phyloP scores from a whole-genome alignment of 2,113 vertebrate species.

The Cynocephalus volans region DNA sequence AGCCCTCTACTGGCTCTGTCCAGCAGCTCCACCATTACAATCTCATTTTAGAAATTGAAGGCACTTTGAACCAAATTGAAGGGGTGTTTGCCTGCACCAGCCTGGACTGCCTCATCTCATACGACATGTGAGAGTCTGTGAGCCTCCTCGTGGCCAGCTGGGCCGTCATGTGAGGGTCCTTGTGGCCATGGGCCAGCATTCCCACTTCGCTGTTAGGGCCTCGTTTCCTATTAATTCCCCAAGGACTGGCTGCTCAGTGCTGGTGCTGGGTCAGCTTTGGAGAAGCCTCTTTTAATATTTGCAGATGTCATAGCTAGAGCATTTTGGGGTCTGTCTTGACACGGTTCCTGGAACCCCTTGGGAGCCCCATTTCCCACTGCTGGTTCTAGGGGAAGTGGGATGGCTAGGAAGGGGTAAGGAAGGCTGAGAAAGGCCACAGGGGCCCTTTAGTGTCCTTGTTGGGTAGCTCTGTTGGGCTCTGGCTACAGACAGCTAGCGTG shows the following conservation, averaged over 20 bases:
- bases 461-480: background rate
- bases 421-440: background rate
- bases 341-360: background rate
- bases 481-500: background rate
- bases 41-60: background rate
- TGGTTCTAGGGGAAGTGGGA: background rate
- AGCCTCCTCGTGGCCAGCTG: background rate
- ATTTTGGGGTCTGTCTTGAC: background rate
- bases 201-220: background rate
- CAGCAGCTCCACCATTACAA: background rate
- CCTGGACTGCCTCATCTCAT: too few relatives aligned
- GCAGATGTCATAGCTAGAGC: background rate
- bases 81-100: background rate
- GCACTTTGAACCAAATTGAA: background rate
- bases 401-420: background rate
- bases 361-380: background rate
- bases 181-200: fast-evolving
- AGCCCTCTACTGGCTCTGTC: background rate
- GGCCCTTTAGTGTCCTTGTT: background rate
- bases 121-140: fast-evolving
- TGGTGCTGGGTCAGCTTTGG: background rate
- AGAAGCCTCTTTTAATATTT: background rate
- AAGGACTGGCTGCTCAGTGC: background rate
- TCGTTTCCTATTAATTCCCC: background rate
- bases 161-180: too few relatives aligned